phyloP scores from a whole-genome alignment of 2,113 vertebrate genomes.

The Hydrochoerus hydrochaeris region DNA sequence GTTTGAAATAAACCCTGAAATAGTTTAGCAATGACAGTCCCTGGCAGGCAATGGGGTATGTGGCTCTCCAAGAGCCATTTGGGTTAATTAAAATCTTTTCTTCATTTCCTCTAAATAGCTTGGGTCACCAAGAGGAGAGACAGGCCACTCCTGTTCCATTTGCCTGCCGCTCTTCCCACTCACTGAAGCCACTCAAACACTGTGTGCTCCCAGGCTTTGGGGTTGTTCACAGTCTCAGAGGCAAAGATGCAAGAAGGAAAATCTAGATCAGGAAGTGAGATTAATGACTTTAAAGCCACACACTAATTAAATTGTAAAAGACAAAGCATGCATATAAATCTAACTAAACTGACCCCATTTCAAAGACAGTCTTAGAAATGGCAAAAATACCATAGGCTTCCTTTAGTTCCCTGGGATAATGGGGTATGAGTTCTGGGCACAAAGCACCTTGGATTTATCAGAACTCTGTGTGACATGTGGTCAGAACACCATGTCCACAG shows the following conservation, averaged over 20 bases:
- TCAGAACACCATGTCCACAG: not conserved
- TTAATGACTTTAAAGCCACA: not conserved
- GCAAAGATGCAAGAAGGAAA: not conserved
- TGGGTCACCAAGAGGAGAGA: conserved; percentile 43
- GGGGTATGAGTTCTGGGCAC: accelerated
- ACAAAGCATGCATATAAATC: not conserved
- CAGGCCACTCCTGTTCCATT: not conserved
- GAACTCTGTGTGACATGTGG: not conserved
- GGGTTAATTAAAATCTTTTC: conserved; percentile 63
- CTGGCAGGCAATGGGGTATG: conserved; percentile 50
- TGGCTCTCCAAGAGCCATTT: conserved; percentile 65
- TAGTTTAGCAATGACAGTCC: conserved; percentile 67
- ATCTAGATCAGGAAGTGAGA: conserved; percentile 52
- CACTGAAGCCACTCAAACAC: not conserved
- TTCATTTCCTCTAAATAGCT: conserved; percentile 56
- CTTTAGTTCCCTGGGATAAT: not conserved
- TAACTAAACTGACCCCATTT: not conserved
- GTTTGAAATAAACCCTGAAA: conserved; percentile 77
- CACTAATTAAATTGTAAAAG: conserved; percentile 29
- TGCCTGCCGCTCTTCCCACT: not conserved
- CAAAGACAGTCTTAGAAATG: not conserved
- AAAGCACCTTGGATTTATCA: not conserved
- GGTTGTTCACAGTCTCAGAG: not conserved
- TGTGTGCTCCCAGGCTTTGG: not conserved
- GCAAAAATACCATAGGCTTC: not conserved